Conservation (phyloP, 2,888 invertebrate species). For the Scelioninae gen. 1 region DNA sequence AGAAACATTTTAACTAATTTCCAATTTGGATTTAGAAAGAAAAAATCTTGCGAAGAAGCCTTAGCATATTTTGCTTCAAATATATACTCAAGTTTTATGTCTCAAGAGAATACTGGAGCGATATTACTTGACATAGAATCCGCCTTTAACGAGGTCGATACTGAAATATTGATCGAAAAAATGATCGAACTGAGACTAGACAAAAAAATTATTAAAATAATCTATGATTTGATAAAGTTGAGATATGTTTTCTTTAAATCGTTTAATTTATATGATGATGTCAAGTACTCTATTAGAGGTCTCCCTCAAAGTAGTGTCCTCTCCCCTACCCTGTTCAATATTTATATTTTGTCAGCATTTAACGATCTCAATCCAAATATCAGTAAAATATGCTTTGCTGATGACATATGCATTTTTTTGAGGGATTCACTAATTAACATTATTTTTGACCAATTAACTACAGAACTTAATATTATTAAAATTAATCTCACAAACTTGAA, state of each 20-base stretch:
- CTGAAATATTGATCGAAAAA: constrained; percentile 5
- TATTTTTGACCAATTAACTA: too few relatives aligned
- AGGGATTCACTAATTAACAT: not conserved
- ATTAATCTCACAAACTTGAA: too few relatives aligned
- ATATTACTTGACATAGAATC: constrained; percentile 15
- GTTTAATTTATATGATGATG: not conserved
- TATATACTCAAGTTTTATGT: constrained; percentile 3
- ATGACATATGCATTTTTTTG: constrained; percentile 7
- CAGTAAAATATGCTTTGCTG: constrained; percentile 5
- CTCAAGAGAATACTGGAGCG: not conserved
- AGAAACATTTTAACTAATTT: not conserved
- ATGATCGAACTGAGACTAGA: constrained; percentile 12
- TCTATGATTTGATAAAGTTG: not conserved
- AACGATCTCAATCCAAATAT: not conserved
- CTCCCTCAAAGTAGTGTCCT: constrained; percentile 33
- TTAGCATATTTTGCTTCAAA: not conserved
- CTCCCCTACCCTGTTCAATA: constrained; percentile 28
- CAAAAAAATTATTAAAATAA: constrained; percentile 17
- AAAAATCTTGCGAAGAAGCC: constrained; percentile 2
- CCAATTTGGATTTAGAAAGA: constrained; percentile 27
- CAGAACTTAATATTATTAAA: too few relatives aligned
- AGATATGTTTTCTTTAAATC: constrained; percentile 21
- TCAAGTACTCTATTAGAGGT: not conserved
- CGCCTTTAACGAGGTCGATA: constrained; percentile 27
- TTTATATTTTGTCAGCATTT: constrained; percentile 6